These are phyloP conservation scores for Chaitophorus viminalis DNA, from an alignment of 2,888 invertebrate genomes.

Conservation along the genomic window DNA sequence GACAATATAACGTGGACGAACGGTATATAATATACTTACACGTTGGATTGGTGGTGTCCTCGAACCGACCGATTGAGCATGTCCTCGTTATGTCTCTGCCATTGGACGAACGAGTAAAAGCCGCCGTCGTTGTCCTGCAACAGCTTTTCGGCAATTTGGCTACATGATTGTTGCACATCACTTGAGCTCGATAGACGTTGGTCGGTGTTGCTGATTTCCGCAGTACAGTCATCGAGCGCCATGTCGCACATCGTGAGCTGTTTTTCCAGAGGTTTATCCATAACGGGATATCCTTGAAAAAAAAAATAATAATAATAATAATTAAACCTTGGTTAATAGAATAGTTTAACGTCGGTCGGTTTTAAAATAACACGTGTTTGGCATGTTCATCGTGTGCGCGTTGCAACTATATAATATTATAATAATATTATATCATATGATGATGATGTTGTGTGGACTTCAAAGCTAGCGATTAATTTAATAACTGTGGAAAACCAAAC, in stretches of 20 bases:
- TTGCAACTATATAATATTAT: too few species aligned
- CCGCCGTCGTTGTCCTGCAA: neutral
- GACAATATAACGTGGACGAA: too few species aligned
- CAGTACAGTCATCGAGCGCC: neutral
- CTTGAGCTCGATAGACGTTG: neutral
- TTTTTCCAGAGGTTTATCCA: neutral
- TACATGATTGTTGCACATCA: neutral
- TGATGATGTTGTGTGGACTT: too few species aligned
- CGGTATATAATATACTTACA: neutral
- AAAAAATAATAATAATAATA: too few species aligned
- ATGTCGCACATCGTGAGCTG: slow-evolving; percentile 36
- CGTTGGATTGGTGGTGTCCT: slow-evolving; percentile 35
- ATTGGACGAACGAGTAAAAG: slow-evolving; percentile 4
- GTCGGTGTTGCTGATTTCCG: neutral
- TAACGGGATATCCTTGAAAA: neutral
- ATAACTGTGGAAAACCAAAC: too few species aligned
- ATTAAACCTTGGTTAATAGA: too few species aligned
- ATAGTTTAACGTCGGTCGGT: too few species aligned
- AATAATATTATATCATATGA: too few species aligned
- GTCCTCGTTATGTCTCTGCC: slow-evolving; percentile 28
- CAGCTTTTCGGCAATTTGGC: neutral
- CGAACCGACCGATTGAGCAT: neutral
- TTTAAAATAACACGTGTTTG: too few species aligned
- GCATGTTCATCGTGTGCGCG: too few species aligned
- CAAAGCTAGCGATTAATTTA: too few species aligned